Evolutionary conservation across 2,888 invertebrate species (phyloP), one percentile per base, ranked within the genome.

Genomic region (Agrochola macilenta): DNA sequence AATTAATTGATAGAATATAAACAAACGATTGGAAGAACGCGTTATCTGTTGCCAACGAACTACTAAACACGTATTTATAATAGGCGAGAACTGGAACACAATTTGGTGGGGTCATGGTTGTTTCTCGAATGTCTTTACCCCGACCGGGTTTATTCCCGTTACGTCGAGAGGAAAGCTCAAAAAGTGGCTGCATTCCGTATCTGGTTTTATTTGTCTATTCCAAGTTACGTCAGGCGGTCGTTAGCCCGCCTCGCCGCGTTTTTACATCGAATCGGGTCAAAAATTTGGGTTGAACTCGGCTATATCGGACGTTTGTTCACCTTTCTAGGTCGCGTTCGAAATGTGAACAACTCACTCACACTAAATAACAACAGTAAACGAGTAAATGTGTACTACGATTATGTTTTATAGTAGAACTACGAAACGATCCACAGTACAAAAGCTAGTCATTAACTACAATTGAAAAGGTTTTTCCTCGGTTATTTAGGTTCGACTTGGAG

Each of bases 291-390:
- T 95, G 95, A 95, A 94, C 93, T 92, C 93, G 78, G 90, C 88
- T 90, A 93, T 94, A 93, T 94, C 94, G 93, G 92, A 78, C 93
- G 95, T 95, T 94, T 95, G 90, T 95, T 95, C 94, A 96, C 94
- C 95, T 95, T 93, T 95, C 95, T 95, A 95, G 95, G 95, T 94
- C 95, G 92, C 87, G 92, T 85, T 90, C 82, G 76, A 79, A 86
- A 77, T 81, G 79, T 87, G 78, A 76, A 86, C 76, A 85, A 63
- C 79, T 75, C 76, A 83, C 84, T 76, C 81, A 79, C 79, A 80
- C 79, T 76, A 77, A 75, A 78, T 69, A 82, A 77, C 52, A 52
- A 63, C 35, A 78, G 70, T 83, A 52, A 74, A 74, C 74, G 54
- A 70, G 39, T 80, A 60, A 71, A 69, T 81, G 66, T 74, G 57